Evolutionary conservation across 2,797 vertebrate species (phyloP).

Genomic region (Halcyon chelicuti): DNA sequence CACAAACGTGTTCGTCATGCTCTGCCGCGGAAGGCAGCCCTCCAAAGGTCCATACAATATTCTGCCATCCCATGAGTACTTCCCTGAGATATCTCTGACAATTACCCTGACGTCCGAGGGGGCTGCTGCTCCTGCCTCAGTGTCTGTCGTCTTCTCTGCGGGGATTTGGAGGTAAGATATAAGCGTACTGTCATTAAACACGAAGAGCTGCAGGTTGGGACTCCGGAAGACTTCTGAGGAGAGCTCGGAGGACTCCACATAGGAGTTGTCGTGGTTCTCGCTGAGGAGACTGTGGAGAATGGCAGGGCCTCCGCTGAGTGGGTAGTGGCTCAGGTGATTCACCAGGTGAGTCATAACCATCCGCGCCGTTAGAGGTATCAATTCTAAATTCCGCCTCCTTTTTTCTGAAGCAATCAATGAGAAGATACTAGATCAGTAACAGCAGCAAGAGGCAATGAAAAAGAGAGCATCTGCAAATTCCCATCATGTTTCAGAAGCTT

Average conservation of each 20-base stretch:
- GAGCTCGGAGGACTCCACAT: constrained; percentile 90
- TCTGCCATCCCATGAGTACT: constrained; percentile 95
- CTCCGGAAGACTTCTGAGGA: constrained; percentile 96
- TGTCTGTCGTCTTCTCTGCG: constrained; percentile 62
- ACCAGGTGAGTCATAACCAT: constrained; percentile 98
- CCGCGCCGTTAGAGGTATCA: constrained; percentile 93
- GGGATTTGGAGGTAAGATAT: constrained; percentile 96
- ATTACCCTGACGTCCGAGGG: constrained; percentile 91
- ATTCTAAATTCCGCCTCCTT: constrained; percentile 90
- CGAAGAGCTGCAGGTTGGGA: constrained; percentile 95
- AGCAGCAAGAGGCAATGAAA: not conserved
- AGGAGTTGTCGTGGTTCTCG: constrained; percentile 94
- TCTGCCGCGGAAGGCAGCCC: constrained; percentile 5
- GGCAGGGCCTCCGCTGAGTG: constrained; percentile 91
- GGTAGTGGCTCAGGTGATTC: constrained; percentile 96
- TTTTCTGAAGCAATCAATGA: constrained; percentile 79
- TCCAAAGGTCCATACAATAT: constrained; percentile 88
- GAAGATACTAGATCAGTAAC: not conserved
- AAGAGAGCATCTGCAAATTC: not conserved
- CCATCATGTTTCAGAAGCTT: not conserved
- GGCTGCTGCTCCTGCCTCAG: constrained; percentile 59
- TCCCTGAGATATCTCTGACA: constrained; percentile 96
- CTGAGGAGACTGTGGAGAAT: constrained; percentile 94
- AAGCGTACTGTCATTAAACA: constrained; percentile 95
- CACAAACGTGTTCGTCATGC: not conserved